phyloP scores from a whole-genome alignment of 2,888 invertebrate species.

The Rotaria macrura region DNA sequence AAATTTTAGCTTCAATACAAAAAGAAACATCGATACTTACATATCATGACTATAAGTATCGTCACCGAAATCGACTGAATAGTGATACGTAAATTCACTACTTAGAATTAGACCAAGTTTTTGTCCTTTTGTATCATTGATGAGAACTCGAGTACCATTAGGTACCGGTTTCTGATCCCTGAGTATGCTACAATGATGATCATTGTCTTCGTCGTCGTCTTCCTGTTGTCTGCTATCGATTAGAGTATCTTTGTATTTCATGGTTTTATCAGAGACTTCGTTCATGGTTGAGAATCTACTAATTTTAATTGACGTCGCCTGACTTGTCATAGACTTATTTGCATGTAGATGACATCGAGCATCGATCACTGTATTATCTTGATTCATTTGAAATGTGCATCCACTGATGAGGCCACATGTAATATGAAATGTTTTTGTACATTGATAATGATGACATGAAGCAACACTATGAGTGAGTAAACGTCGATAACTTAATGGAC shows the following conservation, averaged over 20 bases:
- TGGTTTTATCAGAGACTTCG: background rate
- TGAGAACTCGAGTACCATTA: background rate
- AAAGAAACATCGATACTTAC: too few species aligned
- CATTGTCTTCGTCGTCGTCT: background rate
- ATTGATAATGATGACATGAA: background rate
- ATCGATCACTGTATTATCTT: background rate
- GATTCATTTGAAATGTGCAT: background rate
- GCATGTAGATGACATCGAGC: background rate
- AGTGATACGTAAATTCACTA: background rate
- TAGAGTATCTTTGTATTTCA: background rate
- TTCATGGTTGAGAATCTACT: background rate
- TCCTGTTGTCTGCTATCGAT: background rate
- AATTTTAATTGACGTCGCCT: background rate
- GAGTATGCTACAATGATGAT: background rate
- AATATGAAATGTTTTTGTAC: background rate
- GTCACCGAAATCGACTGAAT: background rate
- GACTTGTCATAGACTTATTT: background rate
- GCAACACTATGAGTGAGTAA: background rate
- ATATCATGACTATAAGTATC: background rate
- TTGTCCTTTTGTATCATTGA: background rate
- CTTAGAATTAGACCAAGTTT: background rate
- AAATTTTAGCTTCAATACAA: too few species aligned
- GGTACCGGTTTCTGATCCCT: background rate
- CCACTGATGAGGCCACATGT: background rate
- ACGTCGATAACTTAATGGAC: background rate